Conservation (phyloP, 2,888 invertebrate genomes). For the Epinotia nisella region DNA sequence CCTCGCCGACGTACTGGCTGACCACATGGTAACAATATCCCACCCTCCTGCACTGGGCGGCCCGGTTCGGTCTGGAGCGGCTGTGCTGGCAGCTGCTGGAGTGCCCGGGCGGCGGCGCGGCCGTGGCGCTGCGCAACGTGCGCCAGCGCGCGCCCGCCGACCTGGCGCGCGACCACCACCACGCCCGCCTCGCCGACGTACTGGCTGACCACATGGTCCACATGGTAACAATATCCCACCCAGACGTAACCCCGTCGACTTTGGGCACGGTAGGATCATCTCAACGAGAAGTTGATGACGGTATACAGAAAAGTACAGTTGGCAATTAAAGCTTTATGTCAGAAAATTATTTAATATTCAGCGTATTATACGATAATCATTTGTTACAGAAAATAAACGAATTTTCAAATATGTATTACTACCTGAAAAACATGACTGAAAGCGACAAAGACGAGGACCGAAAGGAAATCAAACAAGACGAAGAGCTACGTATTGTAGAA, state of each 20-base stretch:
- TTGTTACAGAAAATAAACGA: constrained; percentile 92
- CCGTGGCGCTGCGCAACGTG: too few relatives aligned
- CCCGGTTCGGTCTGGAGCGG: constrained; percentile 92
- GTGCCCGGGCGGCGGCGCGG: constrained; percentile 93
- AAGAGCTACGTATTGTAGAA: constrained; percentile 75
- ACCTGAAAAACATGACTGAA: constrained; percentile 91
- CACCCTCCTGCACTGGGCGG: constrained; percentile 94
- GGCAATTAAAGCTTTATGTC: too few relatives aligned
- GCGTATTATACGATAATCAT: not conserved
- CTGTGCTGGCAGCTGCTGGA: constrained; percentile 93
- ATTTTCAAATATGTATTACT: constrained; percentile 93
- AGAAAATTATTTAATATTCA: not conserved
- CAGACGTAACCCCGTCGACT: too few relatives aligned
- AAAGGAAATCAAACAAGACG: constrained; percentile 76
- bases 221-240: too few relatives aligned
- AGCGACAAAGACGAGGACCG: constrained; percentile 82
- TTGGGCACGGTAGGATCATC: too few relatives aligned
- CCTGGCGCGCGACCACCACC: too few relatives aligned
- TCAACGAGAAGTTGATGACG: too few relatives aligned
- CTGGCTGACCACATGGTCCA: constrained; percentile 90
- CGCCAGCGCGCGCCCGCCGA: too few relatives aligned
- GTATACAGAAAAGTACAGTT: too few relatives aligned
- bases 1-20: constrained; percentile 90
- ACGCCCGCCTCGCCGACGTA: too few relatives aligned
- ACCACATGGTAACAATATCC: constrained; percentile 92